A percentile compares a stretch with the other conserved stretches of the same genome.
Evolutionary conservation across 2,113 vertebrate species (phyloP).

Genomic region (Hemiscyllium ocellatum): DNA sequence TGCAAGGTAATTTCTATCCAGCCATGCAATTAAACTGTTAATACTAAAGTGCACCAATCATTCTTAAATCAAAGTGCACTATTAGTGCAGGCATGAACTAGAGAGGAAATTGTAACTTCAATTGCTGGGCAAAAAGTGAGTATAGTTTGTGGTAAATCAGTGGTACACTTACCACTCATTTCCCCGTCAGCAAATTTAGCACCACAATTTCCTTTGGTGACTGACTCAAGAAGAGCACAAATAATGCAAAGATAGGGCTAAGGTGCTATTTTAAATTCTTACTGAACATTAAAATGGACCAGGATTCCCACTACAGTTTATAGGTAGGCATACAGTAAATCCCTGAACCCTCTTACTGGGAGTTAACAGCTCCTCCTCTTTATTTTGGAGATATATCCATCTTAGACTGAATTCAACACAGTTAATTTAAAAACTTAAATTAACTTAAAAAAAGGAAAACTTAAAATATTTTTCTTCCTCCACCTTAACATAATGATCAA

Average conservation of each 20-base stretch:
- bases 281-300: neutral
- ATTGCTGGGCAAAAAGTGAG: neutral
- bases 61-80: neutral
- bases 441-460: too few relatives aligned
- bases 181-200: neutral
- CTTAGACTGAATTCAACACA: neutral
- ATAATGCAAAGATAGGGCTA: neutral
- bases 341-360: neutral
- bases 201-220: neutral
- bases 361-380: neutral
- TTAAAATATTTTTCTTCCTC: too few relatives aligned
- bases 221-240: neutral
- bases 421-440: neutral
- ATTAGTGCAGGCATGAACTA: neutral
- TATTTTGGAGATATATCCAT: neutral
- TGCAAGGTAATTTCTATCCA: too few relatives aligned
- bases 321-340: neutral
- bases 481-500: neutral
- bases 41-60: neutral
- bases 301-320: neutral
- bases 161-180: neutral
- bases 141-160: neutral
- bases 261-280: neutral
- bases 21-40: neutral
- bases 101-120: neutral